These are phyloP conservation scores for Drosophila niveifrons DNA, from an alignment of 2,888 invertebrate species.

Conservation along the genomic window DNA sequence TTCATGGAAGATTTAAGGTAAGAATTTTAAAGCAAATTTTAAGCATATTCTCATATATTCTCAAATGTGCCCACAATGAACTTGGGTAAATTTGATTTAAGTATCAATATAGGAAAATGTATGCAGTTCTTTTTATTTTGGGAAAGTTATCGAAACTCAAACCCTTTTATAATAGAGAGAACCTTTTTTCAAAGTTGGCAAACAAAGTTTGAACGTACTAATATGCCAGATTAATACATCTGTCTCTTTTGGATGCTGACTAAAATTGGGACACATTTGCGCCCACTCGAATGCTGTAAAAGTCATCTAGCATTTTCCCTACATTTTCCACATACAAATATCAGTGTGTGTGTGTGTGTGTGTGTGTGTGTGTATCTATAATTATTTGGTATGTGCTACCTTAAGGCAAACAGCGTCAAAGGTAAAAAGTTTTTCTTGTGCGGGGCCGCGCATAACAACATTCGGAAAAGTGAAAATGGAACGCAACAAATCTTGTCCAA, in stretches of 20 bases:
- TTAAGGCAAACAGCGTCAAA: constrained; percentile 66
- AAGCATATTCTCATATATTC: constrained; percentile 3
- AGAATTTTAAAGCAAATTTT: not conserved
- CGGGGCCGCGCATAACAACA: constrained; percentile 15
- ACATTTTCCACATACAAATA: constrained; percentile 7
- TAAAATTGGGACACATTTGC: constrained; percentile 43
- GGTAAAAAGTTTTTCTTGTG: constrained; percentile 64
- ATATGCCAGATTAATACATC: constrained; percentile 34
- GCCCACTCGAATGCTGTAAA: constrained; percentile 48
- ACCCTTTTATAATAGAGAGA: not conserved
- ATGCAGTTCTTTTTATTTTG: not conserved
- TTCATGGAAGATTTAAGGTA: constrained; percentile 9
- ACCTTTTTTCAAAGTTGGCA: constrained; percentile 32
- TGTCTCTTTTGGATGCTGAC: constrained; percentile 6
- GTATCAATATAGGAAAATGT: not conserved
- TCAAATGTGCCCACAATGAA: not conserved
- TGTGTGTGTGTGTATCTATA: constrained; percentile 48
- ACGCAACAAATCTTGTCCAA: constrained; percentile 73
- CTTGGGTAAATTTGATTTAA: not conserved
- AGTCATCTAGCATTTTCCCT: constrained; percentile 35
- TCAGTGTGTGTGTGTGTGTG: constrained; percentile 5
- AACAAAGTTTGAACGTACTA: constrained; percentile 27
- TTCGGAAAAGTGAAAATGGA: constrained; percentile 66
- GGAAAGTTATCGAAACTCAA: not conserved
- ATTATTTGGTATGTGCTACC: constrained; percentile 65